Percentiles rank a stretch among this genome's conserved stretches.
These are phyloP conservation scores for Dasysyrphus tricinctus DNA, from an alignment of 2,888 invertebrate species.

Conservation along the genomic window DNA sequence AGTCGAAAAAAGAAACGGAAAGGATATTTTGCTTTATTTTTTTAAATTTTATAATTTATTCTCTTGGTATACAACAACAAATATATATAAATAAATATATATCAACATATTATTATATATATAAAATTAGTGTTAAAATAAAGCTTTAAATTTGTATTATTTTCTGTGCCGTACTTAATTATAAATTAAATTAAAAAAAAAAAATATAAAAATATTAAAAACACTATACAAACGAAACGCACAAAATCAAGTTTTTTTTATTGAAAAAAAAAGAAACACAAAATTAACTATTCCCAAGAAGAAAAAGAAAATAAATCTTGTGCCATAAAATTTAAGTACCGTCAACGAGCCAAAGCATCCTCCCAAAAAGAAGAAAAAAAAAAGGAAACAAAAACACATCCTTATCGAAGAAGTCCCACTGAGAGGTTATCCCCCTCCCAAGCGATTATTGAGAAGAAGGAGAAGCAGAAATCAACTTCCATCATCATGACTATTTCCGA, in stretches of 20 bases:
- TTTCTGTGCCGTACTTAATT: conserved; percentile 75
- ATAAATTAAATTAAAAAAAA: conserved; percentile 39
- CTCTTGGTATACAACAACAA: conserved; percentile 45
- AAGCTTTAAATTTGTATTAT: conserved; percentile 62
- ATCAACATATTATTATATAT: conserved; percentile 32
- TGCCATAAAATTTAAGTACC: conserved; percentile 56
- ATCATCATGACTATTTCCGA: conserved; percentile 78
- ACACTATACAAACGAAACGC: conserved; percentile 61
- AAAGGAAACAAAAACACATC: conserved; percentile 36
- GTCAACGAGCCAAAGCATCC: conserved; percentile 68
- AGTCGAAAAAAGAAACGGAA: conserved; percentile 11
- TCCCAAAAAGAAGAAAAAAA: conserved; percentile 43
- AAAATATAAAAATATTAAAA: neutral
- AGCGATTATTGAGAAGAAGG: conserved; percentile 6
- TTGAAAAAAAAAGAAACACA: neutral
- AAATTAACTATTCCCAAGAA: conserved; percentile 2
- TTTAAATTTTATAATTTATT: conserved; percentile 36
- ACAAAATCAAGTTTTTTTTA: conserved; percentile 76
- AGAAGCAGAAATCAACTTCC: conserved; percentile 59
- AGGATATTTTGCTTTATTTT: conserved; percentile 30
- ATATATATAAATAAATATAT: conserved; percentile 21
- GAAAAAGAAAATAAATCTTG: conserved; percentile 39
- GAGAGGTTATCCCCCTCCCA: conserved; percentile 20
- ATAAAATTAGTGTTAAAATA: conserved; percentile 35
- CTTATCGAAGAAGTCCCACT: conserved; percentile 33